A percentile compares a stretch with the other conserved stretches of the same genome.
These are phyloP conservation scores for Plagiodera versicolora DNA, from an alignment of 2,888 invertebrate species.

Conservation along the genomic window DNA sequence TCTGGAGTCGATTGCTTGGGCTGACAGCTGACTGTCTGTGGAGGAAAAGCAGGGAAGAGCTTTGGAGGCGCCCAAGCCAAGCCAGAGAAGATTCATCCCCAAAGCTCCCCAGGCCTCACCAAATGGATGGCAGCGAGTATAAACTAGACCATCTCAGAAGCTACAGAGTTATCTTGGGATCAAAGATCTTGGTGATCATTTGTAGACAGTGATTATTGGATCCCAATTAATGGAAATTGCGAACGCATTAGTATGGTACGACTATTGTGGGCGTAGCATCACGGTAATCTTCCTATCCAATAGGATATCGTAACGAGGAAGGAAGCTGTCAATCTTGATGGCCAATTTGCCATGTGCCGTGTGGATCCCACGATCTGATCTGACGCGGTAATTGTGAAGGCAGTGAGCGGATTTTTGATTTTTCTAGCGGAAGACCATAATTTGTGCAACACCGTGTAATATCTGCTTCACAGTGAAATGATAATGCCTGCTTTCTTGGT, in stretches of 20 bases:
- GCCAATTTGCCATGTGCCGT: constrained; percentile 45
- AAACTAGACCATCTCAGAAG: too few relatives aligned
- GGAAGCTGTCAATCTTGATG: constrained; percentile 52
- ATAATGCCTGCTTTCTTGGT: constrained; percentile 8
- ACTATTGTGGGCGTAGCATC: constrained; percentile 35
- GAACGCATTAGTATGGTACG: constrained; percentile 22
- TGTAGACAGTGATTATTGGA: too few relatives aligned
- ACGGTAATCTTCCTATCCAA: constrained; percentile 33
- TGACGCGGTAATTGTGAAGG: constrained; percentile 51
- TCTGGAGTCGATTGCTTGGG: too few relatives aligned
- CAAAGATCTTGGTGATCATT: too few relatives aligned
- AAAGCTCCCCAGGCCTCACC: too few relatives aligned
- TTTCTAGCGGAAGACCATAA: constrained; percentile 52
- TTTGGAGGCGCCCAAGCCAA: too few relatives aligned
- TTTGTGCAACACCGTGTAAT: constrained; percentile 52
- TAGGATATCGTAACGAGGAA: constrained; percentile 44
- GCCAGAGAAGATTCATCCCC: too few relatives aligned
- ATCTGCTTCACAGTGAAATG: constrained; percentile 46
- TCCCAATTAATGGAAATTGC: constrained; percentile 36
- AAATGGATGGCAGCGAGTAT: too few relatives aligned
- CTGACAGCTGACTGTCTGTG: too few relatives aligned
- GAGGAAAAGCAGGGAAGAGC: too few relatives aligned
- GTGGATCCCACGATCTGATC: constrained; percentile 44
- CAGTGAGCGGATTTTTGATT: constrained; percentile 46
- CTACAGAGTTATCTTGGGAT: too few relatives aligned